These are phyloP conservation scores for Tipula vernalis DNA, from an alignment of 2,888 invertebrate species.

Conservation along the genomic window DNA sequence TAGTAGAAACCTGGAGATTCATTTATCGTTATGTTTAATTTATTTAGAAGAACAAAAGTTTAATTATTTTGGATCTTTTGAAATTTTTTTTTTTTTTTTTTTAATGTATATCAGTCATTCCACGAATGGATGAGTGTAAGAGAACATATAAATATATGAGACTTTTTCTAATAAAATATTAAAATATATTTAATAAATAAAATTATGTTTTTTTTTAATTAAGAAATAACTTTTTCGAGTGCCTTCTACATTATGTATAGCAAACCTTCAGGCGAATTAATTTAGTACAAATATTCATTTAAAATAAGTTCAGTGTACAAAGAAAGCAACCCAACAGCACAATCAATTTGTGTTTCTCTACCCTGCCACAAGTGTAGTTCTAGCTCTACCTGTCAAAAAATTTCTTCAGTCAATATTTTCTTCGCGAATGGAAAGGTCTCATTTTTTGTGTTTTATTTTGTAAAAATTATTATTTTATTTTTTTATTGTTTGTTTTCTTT, in stretches of 20 bases:
- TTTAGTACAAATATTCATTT: too few relatives aligned
- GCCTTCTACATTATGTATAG: neutral
- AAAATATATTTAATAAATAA: neutral
- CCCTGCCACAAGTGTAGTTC: neutral
- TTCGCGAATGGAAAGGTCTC: neutral
- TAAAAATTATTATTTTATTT: neutral
- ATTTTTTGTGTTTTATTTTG: neutral
- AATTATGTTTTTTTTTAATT: neutral
- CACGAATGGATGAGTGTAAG: conserved; percentile 5
- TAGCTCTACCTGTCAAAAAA: neutral
- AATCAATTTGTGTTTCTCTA: neutral
- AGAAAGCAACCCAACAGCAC: neutral
- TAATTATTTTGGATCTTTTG: neutral
- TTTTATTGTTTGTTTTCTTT: neutral
- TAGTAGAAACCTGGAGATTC: neutral
- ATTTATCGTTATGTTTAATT: neutral
- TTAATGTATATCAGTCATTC: neutral
- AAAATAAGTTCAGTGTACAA: neutral
- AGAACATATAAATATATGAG: neutral
- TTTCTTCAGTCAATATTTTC: neutral
- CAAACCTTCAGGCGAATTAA: neutral
- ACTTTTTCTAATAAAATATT: neutral
- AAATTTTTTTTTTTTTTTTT: neutral
- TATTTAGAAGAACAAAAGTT: neutral
- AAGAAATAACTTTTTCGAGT: neutral